Base-by-base conservation (phyloP, 2,888 invertebrate species). In the Amphipoea oculea region DNA sequence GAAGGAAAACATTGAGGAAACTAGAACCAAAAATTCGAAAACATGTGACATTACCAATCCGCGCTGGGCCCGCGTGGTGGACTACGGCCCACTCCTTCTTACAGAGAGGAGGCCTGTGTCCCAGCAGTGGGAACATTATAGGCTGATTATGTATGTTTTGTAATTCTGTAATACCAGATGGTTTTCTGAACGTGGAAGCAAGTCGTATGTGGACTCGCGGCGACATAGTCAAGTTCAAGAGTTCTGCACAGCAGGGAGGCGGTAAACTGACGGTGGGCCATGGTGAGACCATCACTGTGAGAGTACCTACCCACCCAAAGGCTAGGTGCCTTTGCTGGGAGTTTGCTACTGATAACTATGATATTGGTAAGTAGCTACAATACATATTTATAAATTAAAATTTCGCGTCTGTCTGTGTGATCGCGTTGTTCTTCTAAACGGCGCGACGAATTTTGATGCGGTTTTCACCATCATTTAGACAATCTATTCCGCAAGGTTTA, bases 281-380 rank as follows among this genome's bases (percentile, higher is more conserved):
- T 94, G 99, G 99, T 4, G 99, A 99, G 96, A 99, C 99, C 0
- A 99, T 99, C 70, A 99, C 99, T 71, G 99, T 99, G 5, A 97
- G 99, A 63, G 99, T 99, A 76, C 99, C 99, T 14, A 99, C 99
- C 0, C 99, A 99, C 93, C 98, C 98, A 86, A 98, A 99, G 90
- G 99, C 99, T 0, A 98, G 98, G 3, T 98, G 99, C 91, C 97
- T 99, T 63, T 99, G 99, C 96, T 99, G 99, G 99, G 99, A 99
- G 97, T 99, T 99, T 95, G 99, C 99, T 23, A 99, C 99, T 0
- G 99, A 99, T 94, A 98, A 98, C 93, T 99, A 99, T 93, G 99
- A 99, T 94, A 98, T 99, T 91, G 99, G 98, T 94, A 91, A 81
- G 75, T 79, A n/a, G 62, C 29, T 62, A 65, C 65, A 9, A 36